phyloP scores from a whole-genome alignment of 2,113 vertebrate genomes.

The Paraplagusia blochii region DNA sequence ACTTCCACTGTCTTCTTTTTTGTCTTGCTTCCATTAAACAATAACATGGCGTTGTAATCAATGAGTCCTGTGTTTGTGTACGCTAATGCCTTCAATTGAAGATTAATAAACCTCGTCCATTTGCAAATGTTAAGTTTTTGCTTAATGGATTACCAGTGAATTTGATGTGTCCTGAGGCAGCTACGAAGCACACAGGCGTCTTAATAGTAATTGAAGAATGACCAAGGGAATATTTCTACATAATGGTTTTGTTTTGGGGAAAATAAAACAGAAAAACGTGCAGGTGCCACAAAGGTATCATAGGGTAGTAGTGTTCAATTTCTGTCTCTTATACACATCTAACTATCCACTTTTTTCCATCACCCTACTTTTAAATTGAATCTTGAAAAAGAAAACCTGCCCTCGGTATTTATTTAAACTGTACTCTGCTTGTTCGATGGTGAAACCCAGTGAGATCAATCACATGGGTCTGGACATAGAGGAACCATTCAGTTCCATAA shows the following conservation, averaged over 20 bases:
- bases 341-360: too few relatives aligned
- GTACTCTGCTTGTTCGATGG: background rate
- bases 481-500: conserved; percentile 6
- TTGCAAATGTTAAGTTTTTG: conserved; percentile 39
- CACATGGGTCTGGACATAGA: conserved; percentile 2
- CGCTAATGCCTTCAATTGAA: conserved; percentile 49
- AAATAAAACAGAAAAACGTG: conserved; percentile 22
- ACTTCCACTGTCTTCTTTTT: conserved; percentile 34
- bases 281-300: conserved; percentile 21
- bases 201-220: background rate
- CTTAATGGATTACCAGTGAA: conserved; percentile 11
- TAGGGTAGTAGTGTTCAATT: conserved; percentile 28
- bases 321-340: too few relatives aligned
- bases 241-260: conserved; percentile 3
- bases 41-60: conserved; percentile 60
- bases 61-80: conserved; percentile 53
- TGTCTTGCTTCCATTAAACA: conserved; percentile 48
- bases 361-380: too few relatives aligned
- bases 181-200: conserved; percentile 9
- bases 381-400: background rate
- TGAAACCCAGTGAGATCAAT: background rate
- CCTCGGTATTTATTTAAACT: too few relatives aligned
- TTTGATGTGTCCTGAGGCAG: conserved; percentile 15
- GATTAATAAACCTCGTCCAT: conserved; percentile 36
- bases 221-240: conserved; percentile 19